Evolutionary conservation across 1,140 invertebrate species (phyloP), one percentile per base, ranked within the genome.

Genomic region (Aphelenchoides fujianensis): DNA sequence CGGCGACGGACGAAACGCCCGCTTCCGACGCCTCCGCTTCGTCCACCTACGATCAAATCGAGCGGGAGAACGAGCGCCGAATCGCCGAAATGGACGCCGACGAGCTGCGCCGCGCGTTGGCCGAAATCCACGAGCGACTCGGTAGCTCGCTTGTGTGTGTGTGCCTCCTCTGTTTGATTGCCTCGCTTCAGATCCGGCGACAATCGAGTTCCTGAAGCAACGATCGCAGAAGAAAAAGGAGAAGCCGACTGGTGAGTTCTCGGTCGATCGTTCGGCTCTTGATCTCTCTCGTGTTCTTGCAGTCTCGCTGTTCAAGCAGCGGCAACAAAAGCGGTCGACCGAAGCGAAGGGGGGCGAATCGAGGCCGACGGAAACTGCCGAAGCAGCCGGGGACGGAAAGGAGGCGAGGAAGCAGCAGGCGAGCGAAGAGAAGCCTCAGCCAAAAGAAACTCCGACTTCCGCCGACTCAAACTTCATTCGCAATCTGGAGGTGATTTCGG

Each of bases 291-390:
- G n/a, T n/a, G n/a, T 35, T 36, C n/a, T 66, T 66, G n/a, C 53
- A 66, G 63, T 66, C 23, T 66, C 63, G 23, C 32, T 66, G 31
- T 66, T 66, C 36, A 66, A 66, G 53, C 63, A 66, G 53, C 63
- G 36, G 19, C n/a, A n/a, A n/a, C 63, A 66, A 35, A 59, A 59
- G 7, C 5, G 5, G 5, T 30, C 12, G 7, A 19, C 5, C 5
- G 55, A 59, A 7, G n/a, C n/a, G n/a, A n/a, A n/a, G n/a, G n/a
- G n/a, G n/a, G n/a, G n/a, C n/a, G n/a, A n/a, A n/a, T 5, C 5
- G 55, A 59, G 34, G 23, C 5, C 55, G 34, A 30, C 55, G 19
- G 41, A 48, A 23, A 48, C 41, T n/a, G n/a, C n/a, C n/a, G n/a
- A n/a, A n/a, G n/a, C n/a, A n/a, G n/a, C n/a, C n/a, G n/a, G n/a